These are phyloP conservation scores for Aphelocoma californica DNA, from an alignment of 2,797 vertebrate species.

Conservation along the genomic window DNA sequence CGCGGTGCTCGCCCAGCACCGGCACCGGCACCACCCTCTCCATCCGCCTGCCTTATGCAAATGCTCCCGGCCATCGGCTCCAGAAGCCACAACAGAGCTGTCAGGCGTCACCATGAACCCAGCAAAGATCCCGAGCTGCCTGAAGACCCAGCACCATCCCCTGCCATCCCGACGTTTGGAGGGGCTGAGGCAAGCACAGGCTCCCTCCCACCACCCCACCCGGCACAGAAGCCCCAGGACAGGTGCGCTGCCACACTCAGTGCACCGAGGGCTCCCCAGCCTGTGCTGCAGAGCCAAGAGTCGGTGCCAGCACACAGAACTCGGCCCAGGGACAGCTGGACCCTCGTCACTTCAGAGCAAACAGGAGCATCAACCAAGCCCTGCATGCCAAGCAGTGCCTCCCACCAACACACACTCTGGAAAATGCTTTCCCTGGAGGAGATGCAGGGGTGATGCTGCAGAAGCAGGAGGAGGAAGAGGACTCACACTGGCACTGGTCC, in stretches of 20 bases:
- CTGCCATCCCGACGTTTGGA: accelerated
- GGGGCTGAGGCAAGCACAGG: accelerated
- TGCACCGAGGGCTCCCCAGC: accelerated
- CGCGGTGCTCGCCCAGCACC: accelerated
- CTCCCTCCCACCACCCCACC: accelerated
- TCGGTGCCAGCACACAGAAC: accelerated
- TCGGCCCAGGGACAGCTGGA: neutral
- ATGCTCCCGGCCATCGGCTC: accelerated
- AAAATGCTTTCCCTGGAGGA: neutral
- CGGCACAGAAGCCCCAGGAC: accelerated
- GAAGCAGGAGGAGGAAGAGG: neutral
- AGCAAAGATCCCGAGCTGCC: neutral
- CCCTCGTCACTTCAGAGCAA: accelerated
- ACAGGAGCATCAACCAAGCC: neutral
- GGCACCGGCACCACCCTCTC: accelerated
- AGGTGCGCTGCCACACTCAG: accelerated
- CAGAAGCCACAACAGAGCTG: accelerated
- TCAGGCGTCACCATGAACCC: accelerated
- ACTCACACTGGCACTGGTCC: neutral
- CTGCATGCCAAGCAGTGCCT: neutral
- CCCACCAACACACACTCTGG: neutral
- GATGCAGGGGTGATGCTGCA: neutral
- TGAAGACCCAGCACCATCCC: neutral
- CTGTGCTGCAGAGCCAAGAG: accelerated
- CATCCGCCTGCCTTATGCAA: accelerated